Base-by-base conservation (phyloP, 2,888 invertebrate genomes). In the Crocallis elinguaria region DNA sequence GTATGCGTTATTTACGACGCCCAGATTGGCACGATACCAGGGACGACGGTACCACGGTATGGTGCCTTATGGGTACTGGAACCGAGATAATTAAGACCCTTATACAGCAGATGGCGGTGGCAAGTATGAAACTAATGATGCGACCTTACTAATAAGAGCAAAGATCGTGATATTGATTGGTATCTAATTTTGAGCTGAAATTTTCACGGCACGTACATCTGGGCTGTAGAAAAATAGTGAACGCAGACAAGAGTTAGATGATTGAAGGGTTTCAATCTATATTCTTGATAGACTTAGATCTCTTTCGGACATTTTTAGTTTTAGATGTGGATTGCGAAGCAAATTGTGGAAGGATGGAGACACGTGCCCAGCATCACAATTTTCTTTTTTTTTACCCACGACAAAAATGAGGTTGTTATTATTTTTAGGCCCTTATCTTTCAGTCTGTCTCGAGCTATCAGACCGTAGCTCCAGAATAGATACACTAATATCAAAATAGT, bases 1-100 rank as follows among this genome's bases (percentile, higher is more conserved):
- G 58, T 50, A 79, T 76, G 75, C 79, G 81, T 86, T 86, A 86
- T 88, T 88, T 87, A 86, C 85, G 81, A 79, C 71, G 71, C 64
- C 66, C 77, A 81, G 86, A 85, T 85, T 77, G 73, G 67, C 69
- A 72, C 79, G 86, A 86, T 86, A 82, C 72, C 64, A 66, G 52
- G 41, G 32, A 53, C 57, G 56, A 51, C 63, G 57, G 60, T 57
- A 49, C 25, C 48, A 37, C 50, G 48, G 39, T 32, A 32, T 58
- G 59, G 64, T 67, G 62, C 59, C 64, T 64, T 66, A 66, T 64
- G 62, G 60, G 58, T 49, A 46, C 53, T 49, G 49, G 43, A 60
- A 54, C 57, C 51, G 49, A 55, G 63, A 63, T 63, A 65, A 65
- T 62, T 65, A 65, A 65, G 60, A 62, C 55, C 60, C 57, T 62